phyloP scores from a whole-genome alignment of 30 jellyfish, hydroid and myxozoan genomes.

The Turritopsis dohrnii region DNA sequence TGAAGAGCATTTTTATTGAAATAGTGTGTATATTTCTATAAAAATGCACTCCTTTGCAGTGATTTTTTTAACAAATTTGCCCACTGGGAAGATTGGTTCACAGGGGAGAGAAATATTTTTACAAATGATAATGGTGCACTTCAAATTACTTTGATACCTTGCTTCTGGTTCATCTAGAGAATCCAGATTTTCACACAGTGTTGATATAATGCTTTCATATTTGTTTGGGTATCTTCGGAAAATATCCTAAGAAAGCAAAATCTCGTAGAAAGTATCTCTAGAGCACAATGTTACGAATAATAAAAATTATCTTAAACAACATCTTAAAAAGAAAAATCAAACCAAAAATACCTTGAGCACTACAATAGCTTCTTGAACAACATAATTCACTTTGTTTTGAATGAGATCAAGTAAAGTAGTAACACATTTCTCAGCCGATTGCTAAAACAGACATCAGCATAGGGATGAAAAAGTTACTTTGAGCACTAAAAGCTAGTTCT shows the following conservation, averaged over 20 bases:
- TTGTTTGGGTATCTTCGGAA: constrained; percentile 94
- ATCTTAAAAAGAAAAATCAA: neutral
- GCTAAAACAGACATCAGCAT: constrained; percentile 48
- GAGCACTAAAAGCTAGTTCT: neutral
- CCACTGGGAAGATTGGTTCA: no score
- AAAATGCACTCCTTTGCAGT: no score
- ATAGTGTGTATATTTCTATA: no score
- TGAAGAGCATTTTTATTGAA: no score
- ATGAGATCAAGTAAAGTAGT: constrained; percentile 85
- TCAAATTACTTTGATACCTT: constrained; percentile 57
- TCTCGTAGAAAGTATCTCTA: neutral
- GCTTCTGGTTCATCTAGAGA: constrained; percentile 99
- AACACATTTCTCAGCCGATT: constrained; percentile 98
- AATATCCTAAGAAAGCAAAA: constrained; percentile 56
- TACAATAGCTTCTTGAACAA: constrained; percentile 96
- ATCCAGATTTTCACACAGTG: constrained; percentile 85
- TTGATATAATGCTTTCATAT: constrained; percentile 93
- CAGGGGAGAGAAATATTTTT: no score
- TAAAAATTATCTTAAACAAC: neutral
- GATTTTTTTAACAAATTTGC: no score
- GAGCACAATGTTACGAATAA: neutral
- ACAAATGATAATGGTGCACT: no score
- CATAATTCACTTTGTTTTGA: constrained; percentile 94
- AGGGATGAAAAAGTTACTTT: neutral
- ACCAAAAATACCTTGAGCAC: constrained; percentile 67